Evolutionary conservation across 2,888 invertebrate species (phyloP), one percentile per base, ranked within the genome.

Genomic region (Teinopalpus imperialis): DNA sequence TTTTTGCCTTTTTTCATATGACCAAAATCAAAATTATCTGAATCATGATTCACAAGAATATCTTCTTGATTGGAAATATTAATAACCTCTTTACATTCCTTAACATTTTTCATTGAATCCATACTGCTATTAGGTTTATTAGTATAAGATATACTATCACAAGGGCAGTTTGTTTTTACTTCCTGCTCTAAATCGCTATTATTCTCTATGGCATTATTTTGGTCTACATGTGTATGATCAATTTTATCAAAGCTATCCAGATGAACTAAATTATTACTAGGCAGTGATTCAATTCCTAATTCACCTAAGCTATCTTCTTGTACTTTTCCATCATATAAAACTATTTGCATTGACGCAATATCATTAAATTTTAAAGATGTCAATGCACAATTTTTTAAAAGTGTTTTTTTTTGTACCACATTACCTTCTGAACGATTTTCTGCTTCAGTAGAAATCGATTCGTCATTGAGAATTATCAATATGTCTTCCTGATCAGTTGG

Each of bases 381-480:
- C n/a, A n/a, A n/a, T n/a, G n/a, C n/a, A 8, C 8, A 13, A 24
- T 10, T 20, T 14, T 1, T 13, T 13, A 7, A 5, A 5, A 3
- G 2, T 27, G 12, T 8, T 14, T 13, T 1, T 12, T 26, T 29
- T 35, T 43, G 21, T 43, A 9, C 34, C 8, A 41, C 23, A 32
- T 26, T 21, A 10, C 30, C 16, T 16, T 24, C 35, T 16, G 29
- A 9, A 10, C 21, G 29, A 14, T 18, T 31, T 27, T 27, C 21
- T 0, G 8, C 10, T 3, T 30, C 23, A 1, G 8, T 42, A n/a
- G n/a, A n/a, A n/a, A n/a, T n/a, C n/a, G n/a, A n/a, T 26, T 44
- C 36, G 21, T 30, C 35, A 29, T 32, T 42, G 16, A 5, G 30
- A 31, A 31, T 12, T 8, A 29, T 29, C 13, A 35, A 13, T 5